phyloP scores from a whole-genome alignment of 2,113 vertebrate species.

The Cnemophilus loriae region DNA sequence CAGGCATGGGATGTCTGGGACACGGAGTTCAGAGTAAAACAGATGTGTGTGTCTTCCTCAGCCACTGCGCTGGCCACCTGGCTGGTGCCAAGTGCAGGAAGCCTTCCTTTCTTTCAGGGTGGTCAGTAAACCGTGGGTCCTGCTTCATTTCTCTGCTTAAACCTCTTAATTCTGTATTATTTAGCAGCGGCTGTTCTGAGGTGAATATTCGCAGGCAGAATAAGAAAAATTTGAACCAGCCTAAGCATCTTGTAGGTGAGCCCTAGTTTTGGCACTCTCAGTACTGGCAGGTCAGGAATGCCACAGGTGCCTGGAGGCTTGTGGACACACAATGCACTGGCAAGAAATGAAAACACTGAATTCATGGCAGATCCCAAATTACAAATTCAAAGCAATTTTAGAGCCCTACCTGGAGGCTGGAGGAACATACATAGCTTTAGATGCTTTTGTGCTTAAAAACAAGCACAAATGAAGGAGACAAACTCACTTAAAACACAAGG shows the following conservation, averaged over 20 bases:
- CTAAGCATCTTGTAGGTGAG: background rate
- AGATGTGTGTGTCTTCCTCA: background rate
- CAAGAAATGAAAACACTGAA: background rate
- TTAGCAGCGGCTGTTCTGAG: background rate
- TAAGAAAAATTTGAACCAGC: background rate
- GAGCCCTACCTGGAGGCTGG: background rate
- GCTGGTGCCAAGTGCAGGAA: background rate
- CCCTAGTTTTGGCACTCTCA: background rate
- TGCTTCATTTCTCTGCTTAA: background rate
- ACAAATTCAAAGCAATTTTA: background rate
- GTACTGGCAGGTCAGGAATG: fast-evolving
- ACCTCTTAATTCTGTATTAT: background rate
- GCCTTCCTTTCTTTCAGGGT: background rate
- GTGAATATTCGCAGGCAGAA: background rate
- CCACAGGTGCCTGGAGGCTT: fast-evolving
- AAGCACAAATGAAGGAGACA: background rate
- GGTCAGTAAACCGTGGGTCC: background rate
- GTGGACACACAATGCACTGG: background rate
- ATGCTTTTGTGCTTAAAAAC: background rate
- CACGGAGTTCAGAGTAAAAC: background rate
- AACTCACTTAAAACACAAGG: background rate
- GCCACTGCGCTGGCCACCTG: background rate
- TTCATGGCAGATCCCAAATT: background rate
- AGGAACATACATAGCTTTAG: background rate
- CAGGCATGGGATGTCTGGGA: background rate